These are phyloP conservation scores for Phodopus roborovskii DNA, from an alignment of 2,113 vertebrate species.

Conservation along the genomic window DNA sequence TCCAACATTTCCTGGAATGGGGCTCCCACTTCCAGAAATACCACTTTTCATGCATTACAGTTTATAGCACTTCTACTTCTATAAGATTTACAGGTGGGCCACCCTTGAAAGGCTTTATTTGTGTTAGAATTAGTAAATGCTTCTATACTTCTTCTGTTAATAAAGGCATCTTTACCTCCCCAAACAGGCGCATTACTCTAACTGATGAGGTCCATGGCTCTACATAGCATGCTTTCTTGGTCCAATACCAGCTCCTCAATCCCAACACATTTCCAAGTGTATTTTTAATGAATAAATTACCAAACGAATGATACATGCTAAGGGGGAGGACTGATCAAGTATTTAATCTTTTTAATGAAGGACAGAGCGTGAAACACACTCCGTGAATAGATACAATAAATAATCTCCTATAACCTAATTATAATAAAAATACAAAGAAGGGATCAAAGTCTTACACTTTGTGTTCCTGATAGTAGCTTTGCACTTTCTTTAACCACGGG, in stretches of 20 bases:
- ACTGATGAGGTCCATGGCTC: conserved; percentile 49
- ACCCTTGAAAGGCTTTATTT: conserved; percentile 38
- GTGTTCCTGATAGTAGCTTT: conserved; percentile 35
- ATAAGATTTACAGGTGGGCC: not conserved
- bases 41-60: not conserved
- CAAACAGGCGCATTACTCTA: conserved; percentile 6
- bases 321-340: conserved; percentile 81
- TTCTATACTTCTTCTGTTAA: not conserved
- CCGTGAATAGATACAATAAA: conserved; percentile 78
- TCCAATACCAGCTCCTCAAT: conserved; percentile 69
- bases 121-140: not conserved
- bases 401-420: conserved; percentile 73
- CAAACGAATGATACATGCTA: conserved; percentile 77
- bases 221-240: conserved; percentile 66
- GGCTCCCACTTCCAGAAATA: not conserved
- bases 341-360: conserved; percentile 83
- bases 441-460: conserved; percentile 40
- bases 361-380: conserved; percentile 75
- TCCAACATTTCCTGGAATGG: not conserved
- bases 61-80: not conserved
- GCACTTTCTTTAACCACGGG: conserved; percentile 44
- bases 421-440: conserved; percentile 77
- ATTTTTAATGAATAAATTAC: conserved; percentile 82
- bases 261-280: conserved; percentile 57
- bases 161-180: not conserved